Percentiles rank a stretch among this genome's conserved stretches.
phyloP scores from a whole-genome alignment of 2,888 invertebrate genomes.

The Agrotis clavis region DNA sequence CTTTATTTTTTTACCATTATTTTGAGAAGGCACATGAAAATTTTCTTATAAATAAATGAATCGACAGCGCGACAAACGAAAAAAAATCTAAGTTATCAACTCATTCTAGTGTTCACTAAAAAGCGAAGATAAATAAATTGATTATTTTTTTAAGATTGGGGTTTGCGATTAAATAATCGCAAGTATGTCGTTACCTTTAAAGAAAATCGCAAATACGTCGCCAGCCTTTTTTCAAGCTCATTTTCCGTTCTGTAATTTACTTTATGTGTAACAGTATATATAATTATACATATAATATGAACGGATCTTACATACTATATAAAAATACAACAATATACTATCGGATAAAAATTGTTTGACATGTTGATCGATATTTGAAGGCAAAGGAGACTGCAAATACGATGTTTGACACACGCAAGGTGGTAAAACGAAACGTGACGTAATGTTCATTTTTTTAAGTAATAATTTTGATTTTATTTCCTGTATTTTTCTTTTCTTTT shows the following conservation, averaged over 20 bases:
- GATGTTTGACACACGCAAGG: not conserved
- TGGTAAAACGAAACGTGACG: too few species aligned
- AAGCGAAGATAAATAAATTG: conserved; percentile 64
- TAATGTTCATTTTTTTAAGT: too few species aligned
- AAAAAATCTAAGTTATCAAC: conserved; percentile 48
- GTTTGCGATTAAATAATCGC: conserved; percentile 49
- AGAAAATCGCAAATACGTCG: conserved; percentile 63
- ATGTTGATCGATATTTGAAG: conserved; percentile 45
- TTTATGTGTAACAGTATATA: conserved; percentile 70
- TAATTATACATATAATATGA: conserved; percentile 71
- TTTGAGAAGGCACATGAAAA: conserved; percentile 91
- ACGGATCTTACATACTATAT: conserved; percentile 86
- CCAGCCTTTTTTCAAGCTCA: conserved; percentile 74
- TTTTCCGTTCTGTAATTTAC: conserved; percentile 67
- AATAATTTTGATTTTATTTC: not conserved
- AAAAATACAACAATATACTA: conserved; percentile 88
- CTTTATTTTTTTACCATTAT: conserved; percentile 80
- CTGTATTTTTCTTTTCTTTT: not conserved
- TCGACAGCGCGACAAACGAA: conserved; percentile 71
- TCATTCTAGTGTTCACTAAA: conserved; percentile 58
- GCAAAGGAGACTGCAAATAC: conserved; percentile 7
- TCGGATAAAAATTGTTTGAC: conserved; percentile 75
- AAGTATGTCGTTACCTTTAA: conserved; percentile 44
- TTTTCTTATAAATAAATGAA: conserved; percentile 87
- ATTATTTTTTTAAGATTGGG: conserved; percentile 34